These are phyloP conservation scores for Acrobasis consociella DNA, from an alignment of 2,888 invertebrate species.

Conservation along the genomic window DNA sequence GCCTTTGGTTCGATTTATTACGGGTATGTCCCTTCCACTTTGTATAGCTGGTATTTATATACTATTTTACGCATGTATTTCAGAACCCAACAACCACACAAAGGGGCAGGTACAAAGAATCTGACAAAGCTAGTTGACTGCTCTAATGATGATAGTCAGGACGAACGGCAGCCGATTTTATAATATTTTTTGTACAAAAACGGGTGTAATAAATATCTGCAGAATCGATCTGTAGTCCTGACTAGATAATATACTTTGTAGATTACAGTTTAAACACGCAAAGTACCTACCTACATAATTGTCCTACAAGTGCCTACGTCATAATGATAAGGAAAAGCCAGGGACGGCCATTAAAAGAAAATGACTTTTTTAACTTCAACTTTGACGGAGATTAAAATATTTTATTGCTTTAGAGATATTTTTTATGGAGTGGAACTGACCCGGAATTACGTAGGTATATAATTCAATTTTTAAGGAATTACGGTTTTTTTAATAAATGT, in stretches of 20 bases:
- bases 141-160: too few species aligned
- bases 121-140: too few species aligned
- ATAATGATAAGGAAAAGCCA: slow-evolving; percentile 54
- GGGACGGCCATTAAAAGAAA: slow-evolving; percentile 40
- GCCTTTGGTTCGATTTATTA: too few species aligned
- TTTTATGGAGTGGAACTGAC: slow-evolving; percentile 31
- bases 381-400: slow-evolving; percentile 43
- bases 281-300: slow-evolving; percentile 38
- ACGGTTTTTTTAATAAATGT: too few species aligned
- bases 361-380: slow-evolving; percentile 40
- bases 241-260: background rate
- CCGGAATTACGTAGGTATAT: slow-evolving; percentile 2
- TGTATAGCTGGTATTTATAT: too few species aligned
- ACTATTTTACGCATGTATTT: too few species aligned
- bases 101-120: too few species aligned
- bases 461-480: slow-evolving; percentile 4
- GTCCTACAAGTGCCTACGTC: slow-evolving; percentile 45
- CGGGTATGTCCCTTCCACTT: too few species aligned
- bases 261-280: slow-evolving; percentile 39
- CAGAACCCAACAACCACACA: too few species aligned
- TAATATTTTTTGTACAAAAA: too few species aligned
- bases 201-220: too few species aligned
- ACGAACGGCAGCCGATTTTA: too few species aligned
- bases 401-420: slow-evolving; percentile 44
- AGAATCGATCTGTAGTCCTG: background rate